Base-by-base conservation (phyloP, 1,140 invertebrate species). In the Mactra quadrangularis region DNA sequence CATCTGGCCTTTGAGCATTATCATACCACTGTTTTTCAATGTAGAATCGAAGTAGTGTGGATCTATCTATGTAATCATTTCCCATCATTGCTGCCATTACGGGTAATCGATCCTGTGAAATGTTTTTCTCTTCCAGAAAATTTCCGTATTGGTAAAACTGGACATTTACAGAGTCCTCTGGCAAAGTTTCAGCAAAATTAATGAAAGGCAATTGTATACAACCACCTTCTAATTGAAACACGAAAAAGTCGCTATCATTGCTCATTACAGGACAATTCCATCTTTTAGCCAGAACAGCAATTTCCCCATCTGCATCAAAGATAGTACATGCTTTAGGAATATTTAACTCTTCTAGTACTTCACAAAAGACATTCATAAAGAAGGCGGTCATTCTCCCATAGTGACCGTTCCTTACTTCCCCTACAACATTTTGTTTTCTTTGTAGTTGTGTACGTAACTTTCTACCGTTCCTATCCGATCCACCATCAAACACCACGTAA, bases 171-270 rank as follows among this genome's bases (percentile, higher is more conserved):
- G 96, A 92, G 81, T 87, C 92, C 3, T 11, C n/a, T 17, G 11
- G 1, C 11, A 6, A 3, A 22, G 3, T 15, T 13, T 52, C 60
- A 19, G 60, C 3, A 6, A 31, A n/a, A 13, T n/a, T 15, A 1
- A 29, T 3, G 13, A 19, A 15, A 35, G 7, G 13, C 7, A 17
- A n/a, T 13, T 17, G 96, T 82, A 98, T 96, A 88, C 97, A 97
- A 3, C 94, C 94, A 52, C 71, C 71, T 27, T 60, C 89, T 0
- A 97, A 94, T 92, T 97, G 96, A 92, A 96, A 97, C 66, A 98
- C 96, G 90, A 95, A 98, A 93, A 97, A 98, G 94, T 98, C 97
- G 0, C 97, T 98, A 92, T 98, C 97, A 85, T 96, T 96, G 89
- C 96, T 97, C 0, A 98, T 87, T 15, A 98, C 95, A 6, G 97